Base-by-base conservation (phyloP, 2,797 vertebrate species). In the Caiman crocodilus region DNA sequence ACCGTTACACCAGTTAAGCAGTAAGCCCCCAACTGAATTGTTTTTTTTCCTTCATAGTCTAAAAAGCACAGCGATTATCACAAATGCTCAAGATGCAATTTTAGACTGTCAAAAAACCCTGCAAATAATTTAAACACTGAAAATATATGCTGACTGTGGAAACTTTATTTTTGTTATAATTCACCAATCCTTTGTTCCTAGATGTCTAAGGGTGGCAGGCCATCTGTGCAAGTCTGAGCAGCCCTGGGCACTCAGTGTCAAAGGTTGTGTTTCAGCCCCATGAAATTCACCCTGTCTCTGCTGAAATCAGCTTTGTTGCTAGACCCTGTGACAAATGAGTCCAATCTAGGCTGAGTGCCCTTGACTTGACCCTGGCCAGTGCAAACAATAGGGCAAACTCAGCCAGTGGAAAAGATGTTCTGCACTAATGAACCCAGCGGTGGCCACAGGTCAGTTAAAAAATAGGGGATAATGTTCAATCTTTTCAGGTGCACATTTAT, bases 281-380 rank as follows among this genome's bases (percentile, higher is more conserved):
- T 97, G 97, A 98, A 98, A 98, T 98, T 98, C 98, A 98, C 97
- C 97, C 97, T 77, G 88, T 98, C 98, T 98, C 98, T 99, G 98
- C 98, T 99, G 98, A 99, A 99, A 99, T 99, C 99, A 98, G 98
- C 99, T 99, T 98, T 98, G 98, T 99, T 97, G 97, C 94, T 97
- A 98, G 98, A 99, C 98, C 98, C 98, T 98, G 99, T 99, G 99
- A 99, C 99, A 99, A 99, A 99, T 99, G 99, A 99, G 99, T 99
- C 98, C 99, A 99, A 99, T 99, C 99, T 99, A 99, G 98, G 98
- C 99, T 98, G 98, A 98, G 97, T 98, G 99, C 99, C 99, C 99
- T 99, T 99, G 99, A 99, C 99, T 99, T 99, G 99, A 99, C 99
- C 99, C 99, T 99, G 98, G 98, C 98, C 99, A 98, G 98, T 98